Conservation (phyloP, 2,797 vertebrate species). For the Paedocypris micromegethes region DNA sequence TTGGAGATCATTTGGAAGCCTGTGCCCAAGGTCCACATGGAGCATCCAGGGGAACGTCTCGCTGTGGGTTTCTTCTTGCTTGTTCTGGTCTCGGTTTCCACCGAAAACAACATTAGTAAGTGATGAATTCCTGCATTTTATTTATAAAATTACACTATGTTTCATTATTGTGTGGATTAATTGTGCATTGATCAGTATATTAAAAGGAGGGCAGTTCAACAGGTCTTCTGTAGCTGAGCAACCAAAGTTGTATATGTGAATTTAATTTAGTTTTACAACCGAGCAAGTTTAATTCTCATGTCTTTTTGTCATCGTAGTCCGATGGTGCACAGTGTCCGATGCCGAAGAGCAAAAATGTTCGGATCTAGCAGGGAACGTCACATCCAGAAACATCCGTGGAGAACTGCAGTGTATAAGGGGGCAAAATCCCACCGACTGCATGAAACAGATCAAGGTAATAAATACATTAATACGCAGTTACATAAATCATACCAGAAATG, state of each 20-base stretch:
- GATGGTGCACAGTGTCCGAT: slow-evolving; percentile 70
- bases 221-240: too few relatives aligned
- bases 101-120: slow-evolving; percentile 61
- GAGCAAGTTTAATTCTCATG: too few relatives aligned
- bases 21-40: slow-evolving; percentile 60
- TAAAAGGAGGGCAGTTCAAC: too few relatives aligned
- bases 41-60: slow-evolving; percentile 53
- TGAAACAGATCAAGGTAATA: slow-evolving; percentile 70
- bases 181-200: too few relatives aligned
- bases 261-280: too few relatives aligned
- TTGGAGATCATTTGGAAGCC: slow-evolving; percentile 43
- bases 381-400: slow-evolving; percentile 62
- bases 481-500: background rate
- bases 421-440: slow-evolving; percentile 64
- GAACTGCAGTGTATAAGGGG: slow-evolving; percentile 65
- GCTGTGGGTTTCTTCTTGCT: slow-evolving; percentile 57
- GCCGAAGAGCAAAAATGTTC: slow-evolving; percentile 72
- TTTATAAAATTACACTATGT: too few relatives aligned
- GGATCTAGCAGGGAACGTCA: slow-evolving; percentile 68
- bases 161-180: too few relatives aligned
- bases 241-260: too few relatives aligned
- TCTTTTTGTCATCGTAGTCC: slow-evolving; percentile 55
- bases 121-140: slow-evolving; percentile 4
- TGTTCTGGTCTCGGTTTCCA: slow-evolving; percentile 52
- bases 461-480: background rate